phyloP scores from a whole-genome alignment of 2,888 invertebrate genomes.

The Trachelus tabidus region DNA sequence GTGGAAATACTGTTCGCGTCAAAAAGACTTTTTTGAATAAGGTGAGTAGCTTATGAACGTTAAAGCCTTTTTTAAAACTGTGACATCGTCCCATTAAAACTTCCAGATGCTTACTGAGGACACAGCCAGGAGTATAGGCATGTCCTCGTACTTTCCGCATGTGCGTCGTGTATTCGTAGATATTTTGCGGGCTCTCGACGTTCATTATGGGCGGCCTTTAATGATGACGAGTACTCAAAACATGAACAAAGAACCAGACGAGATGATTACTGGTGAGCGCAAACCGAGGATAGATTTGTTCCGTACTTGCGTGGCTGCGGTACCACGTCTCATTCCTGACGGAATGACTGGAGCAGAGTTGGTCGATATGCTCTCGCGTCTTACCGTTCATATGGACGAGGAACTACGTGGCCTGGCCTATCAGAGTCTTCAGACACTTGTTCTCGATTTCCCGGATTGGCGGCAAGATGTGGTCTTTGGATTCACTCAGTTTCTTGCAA shows the following conservation, averaged over 20 bases:
- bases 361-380: conserved; percentile 91
- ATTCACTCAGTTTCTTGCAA: conserved; percentile 93
- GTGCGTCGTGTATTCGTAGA: conserved; percentile 96
- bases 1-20: conserved; percentile 93
- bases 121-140: conserved; percentile 95
- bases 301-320: conserved; percentile 97
- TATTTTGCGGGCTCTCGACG: conserved; percentile 92
- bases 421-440: conserved; percentile 94
- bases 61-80: neutral
- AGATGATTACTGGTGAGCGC: conserved; percentile 93
- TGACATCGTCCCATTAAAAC: conserved; percentile 13
- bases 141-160: conserved; percentile 96
- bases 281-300: conserved; percentile 98
- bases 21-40: conserved; percentile 97
- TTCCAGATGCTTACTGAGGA: conserved; percentile 90
- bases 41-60: conserved; percentile 46
- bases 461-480: conserved; percentile 90
- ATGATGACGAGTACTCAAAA: conserved; percentile 98
- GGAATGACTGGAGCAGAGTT: conserved; percentile 95
- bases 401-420: conserved; percentile 93
- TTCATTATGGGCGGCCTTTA: conserved; percentile 95
- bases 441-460: conserved; percentile 98
- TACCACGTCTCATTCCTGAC: conserved; percentile 96
- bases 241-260: conserved; percentile 92
- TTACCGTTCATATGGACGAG: conserved; percentile 99